Evolutionary conservation across 1,140 invertebrate genomes (phyloP).

Genomic region (Aplysia californica): DNA sequence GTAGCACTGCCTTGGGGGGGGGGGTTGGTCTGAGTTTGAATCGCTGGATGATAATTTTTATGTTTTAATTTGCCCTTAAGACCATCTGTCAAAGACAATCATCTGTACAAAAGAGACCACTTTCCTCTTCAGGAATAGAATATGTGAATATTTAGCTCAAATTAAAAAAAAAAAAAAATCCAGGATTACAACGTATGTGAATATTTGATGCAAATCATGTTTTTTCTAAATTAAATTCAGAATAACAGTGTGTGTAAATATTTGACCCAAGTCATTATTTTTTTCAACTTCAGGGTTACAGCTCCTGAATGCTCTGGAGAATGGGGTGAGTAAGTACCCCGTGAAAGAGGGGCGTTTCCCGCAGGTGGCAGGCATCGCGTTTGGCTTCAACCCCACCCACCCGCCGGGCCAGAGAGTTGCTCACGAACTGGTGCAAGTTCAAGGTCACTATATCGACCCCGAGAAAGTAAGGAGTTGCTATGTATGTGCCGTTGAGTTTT

Average conservation of each 20-base stretch:
- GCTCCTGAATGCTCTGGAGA: slow-evolving; percentile 82
- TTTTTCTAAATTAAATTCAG: too few relatives aligned
- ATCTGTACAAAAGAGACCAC: too few relatives aligned
- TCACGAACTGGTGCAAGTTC: slow-evolving; percentile 79
- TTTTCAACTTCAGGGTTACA: slow-evolving; percentile 74
- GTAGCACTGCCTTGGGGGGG: too few relatives aligned
- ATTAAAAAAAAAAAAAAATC: too few relatives aligned
- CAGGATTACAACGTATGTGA: background rate
- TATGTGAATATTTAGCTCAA: too few relatives aligned
- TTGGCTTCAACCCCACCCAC: slow-evolving; percentile 84
- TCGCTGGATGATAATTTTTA: too few relatives aligned
- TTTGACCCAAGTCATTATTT: background rate
- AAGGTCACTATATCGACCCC: slow-evolving; percentile 82
- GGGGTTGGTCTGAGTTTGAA: too few relatives aligned
- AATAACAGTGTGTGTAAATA: too few relatives aligned
- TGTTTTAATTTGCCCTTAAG: too few relatives aligned
- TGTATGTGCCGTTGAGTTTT: background rate
- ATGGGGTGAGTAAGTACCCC: slow-evolving; percentile 81
- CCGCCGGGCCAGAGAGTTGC: slow-evolving; percentile 79
- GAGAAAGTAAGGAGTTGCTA: slow-evolving; percentile 70
- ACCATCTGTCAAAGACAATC: too few relatives aligned
- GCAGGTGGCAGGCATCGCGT: slow-evolving; percentile 80
- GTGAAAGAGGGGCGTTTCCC: slow-evolving; percentile 85
- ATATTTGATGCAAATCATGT: background rate
- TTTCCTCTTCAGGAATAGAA: too few relatives aligned